Base-by-base conservation (phyloP, 2,888 invertebrate species). In the Thymelicus sylvestris region DNA sequence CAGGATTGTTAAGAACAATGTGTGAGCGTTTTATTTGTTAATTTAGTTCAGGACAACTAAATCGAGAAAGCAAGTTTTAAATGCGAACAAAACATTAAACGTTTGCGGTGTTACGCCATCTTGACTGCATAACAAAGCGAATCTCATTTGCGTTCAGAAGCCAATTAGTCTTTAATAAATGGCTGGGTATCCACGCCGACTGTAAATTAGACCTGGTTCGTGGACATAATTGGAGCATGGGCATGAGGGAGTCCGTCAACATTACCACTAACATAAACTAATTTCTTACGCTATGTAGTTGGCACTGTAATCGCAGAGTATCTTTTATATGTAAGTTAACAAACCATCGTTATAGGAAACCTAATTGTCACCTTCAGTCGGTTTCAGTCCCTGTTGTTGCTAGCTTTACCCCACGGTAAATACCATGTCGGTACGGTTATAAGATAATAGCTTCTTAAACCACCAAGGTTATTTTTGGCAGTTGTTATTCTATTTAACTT, bases 91-190 rank as follows among this genome's bases (percentile, higher is more conserved):
- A 65, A 59, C 38, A 48, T 41, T 64, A 59, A n/a, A 65, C 19
- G 39, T 31, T 31, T 31, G 4, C 5, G 31, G 31, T 31, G 31
- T 31, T 41, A 59, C 64, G 44, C 52, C 60, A 61, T 57, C 61
- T 71, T 66, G 67, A 66, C 74, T 79, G 78, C 79, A 82, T 81
- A 80, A 75, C 81, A 79, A 80, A 82, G 78, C 79, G 77, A 75
- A 48, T 76, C 82, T 84, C 85, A 86, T 87, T 84, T 78, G 75
- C 78, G 78, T 77, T 73, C 79, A 81, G 81, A 76, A 72, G 78
- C 80, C 84, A 88, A 87, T 88, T 88, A 86, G 75, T 71, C 78
- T 71, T 77, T 85, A 86, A 83, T 86, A 85, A 86, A 86, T 85
- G 82, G 84, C 73, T 75, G 77, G 77, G 74, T 73, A 71, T 74